Evolutionary conservation across 1,140 invertebrate genomes (phyloP), one percentile per base, ranked within the genome.

Genomic region (Hylyphantes graminicola): DNA sequence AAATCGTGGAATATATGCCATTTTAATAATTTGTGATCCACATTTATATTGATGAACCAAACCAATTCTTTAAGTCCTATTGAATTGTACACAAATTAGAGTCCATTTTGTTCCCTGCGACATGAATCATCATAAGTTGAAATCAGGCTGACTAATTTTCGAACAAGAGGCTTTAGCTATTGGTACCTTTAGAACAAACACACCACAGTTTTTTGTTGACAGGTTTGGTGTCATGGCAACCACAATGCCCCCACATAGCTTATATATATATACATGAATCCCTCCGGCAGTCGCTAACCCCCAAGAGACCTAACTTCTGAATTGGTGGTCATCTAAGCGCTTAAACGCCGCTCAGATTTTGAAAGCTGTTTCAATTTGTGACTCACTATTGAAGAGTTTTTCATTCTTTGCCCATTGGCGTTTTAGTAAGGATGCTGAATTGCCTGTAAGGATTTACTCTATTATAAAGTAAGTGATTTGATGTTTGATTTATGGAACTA

Each of bases 281-380:
- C 54, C 54, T 10, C 4, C 35, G 63, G 10, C 72, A 74, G 53
- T 74, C 51, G n/a, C 72, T 74, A 35, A 74, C 72, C 72, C 54
- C 72, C 12, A 21, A 55, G 19, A 50, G 57, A 61, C 57, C 12
- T 17, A 61, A 74, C 72, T 21, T 12, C 7, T 74, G 54, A 19
- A 21, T 13, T 19, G 48, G 54, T 55, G 67, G 50, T 70, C 67
- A 70, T 70, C 67, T 11, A 10, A 35, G 67, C 67, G 12, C n/a
- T 59, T 74, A 55, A 57, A 17, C 53, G 72, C 17, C 48, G 11
- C 54, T 9, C 19, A 21, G 53, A 57, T 53, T 57, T 74, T 74
- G 72, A 74, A 72, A 74, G 72, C 53, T 57, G 72, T 74, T 74
- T 59, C 72, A 74, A 74, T 74, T 74, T 59, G 17, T 15, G 50